phyloP scores from a whole-genome alignment of 2,888 invertebrate genomes.

The Ephialtes manifestator region DNA sequence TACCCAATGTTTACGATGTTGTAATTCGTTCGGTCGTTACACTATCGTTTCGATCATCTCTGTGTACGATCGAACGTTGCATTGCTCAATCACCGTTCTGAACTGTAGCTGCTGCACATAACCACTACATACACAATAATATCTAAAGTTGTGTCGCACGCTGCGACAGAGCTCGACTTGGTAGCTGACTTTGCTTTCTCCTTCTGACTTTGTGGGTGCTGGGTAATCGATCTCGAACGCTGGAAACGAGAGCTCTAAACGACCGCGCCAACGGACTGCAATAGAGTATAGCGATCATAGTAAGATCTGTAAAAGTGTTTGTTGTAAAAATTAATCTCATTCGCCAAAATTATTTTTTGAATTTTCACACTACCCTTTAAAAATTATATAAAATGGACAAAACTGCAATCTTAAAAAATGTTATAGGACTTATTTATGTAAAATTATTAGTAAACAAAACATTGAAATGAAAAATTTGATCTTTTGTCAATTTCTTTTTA shows the following conservation, averaged over 20 bases:
- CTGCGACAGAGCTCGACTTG: conserved; percentile 8
- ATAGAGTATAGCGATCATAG: not conserved
- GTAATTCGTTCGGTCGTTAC: conserved; percentile 47
- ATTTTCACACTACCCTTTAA: not conserved
- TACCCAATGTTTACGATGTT: conserved; percentile 47
- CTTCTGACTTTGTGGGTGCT: conserved; percentile 18
- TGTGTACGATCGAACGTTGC: conserved; percentile 23
- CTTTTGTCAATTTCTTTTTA: too few species aligned
- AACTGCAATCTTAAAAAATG: too few species aligned
- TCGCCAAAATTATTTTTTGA: not conserved
- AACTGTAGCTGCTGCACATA: not conserved
- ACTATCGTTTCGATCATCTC: conserved; percentile 54
- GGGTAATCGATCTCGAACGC: conserved; percentile 23
- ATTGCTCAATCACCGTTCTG: conserved; percentile 30
- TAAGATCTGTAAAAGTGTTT: not conserved
- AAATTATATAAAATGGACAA: too few species aligned
- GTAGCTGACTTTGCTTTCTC: conserved; percentile 34
- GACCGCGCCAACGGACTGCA: not conserved
- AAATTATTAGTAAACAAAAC: too few species aligned
- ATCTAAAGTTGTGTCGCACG: conserved; percentile 11
- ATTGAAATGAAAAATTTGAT: too few species aligned
- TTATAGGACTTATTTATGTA: too few species aligned
- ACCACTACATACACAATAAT: not conserved
- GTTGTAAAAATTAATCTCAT: too few species aligned
- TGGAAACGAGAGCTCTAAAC: not conserved